phyloP scores from a whole-genome alignment of 2,888 invertebrate genomes.

The Onthophagus sagittarius region DNA sequence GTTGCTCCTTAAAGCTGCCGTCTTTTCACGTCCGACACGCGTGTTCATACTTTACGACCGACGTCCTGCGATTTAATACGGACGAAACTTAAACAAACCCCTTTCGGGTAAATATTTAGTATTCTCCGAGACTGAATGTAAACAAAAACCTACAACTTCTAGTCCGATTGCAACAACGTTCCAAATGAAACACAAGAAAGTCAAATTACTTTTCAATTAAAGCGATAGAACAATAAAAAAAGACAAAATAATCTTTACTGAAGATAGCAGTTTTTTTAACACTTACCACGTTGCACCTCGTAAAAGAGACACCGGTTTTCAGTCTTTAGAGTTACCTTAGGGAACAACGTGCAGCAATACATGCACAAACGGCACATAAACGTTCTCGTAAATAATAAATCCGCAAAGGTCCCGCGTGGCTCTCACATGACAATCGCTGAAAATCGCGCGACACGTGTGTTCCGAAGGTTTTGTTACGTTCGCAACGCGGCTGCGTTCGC shows the following conservation, averaged over 20 bases:
- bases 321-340: not conserved
- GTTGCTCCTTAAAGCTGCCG: not conserved
- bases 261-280: not conserved
- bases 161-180: no score
- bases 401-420: not conserved
- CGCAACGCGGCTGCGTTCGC: conserved; percentile 22
- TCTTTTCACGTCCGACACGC: not conserved
- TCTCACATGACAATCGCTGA: not conserved
- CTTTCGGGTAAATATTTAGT: conserved; percentile 9
- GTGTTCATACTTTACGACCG: not conserved
- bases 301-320: not conserved
- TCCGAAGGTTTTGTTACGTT: conserved; percentile 18
- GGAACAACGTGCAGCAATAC: not conserved
- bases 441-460: conserved; percentile 19
- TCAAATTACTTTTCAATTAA: not conserved
- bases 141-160: not conserved
- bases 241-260: not conserved
- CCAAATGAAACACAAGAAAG: no score
- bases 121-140: not conserved
- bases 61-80: conserved; percentile 2
- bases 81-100: not conserved
- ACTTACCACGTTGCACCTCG: not conserved
- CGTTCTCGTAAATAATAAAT: conserved; percentile 20
- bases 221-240: not conserved
- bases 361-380: conserved; percentile 19